phyloP scores from a whole-genome alignment of 1,140 invertebrate genomes.

The Prorops nasuta region DNA sequence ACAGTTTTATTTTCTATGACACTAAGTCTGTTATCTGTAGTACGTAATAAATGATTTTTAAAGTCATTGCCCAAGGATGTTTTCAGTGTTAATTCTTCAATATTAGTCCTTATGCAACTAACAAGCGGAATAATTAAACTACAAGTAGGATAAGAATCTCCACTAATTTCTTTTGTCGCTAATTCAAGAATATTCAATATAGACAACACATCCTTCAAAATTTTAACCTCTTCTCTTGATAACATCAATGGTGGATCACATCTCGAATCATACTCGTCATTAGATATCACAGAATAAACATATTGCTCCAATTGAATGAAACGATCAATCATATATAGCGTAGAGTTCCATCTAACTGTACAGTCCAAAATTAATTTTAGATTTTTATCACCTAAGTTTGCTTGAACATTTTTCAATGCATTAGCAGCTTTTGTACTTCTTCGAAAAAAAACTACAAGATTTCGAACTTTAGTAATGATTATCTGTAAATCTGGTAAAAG shows the following conservation, averaged over 20 bases:
- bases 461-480: constrained; percentile 15
- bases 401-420: constrained; percentile 18
- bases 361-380: constrained; percentile 33
- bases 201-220: constrained; percentile 31
- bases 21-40: constrained; percentile 28
- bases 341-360: constrained; percentile 41
- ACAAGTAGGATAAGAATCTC: constrained; percentile 44
- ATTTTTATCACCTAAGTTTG: neutral
- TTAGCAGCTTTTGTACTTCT: constrained; percentile 11
- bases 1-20: constrained; percentile 26
- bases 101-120: constrained; percentile 13
- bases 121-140: constrained; percentile 49
- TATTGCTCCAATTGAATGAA: constrained; percentile 28
- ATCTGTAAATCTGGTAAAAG: neutral
- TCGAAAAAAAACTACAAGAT: constrained; percentile 16
- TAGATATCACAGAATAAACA: constrained; percentile 36
- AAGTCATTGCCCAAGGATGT: constrained; percentile 23
- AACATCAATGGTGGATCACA: constrained; percentile 35
- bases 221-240: constrained; percentile 30
- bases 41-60: constrained; percentile 1
- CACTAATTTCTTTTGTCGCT: constrained; percentile 47
- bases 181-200: constrained; percentile 41
- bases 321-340: constrained; percentile 35
- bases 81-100: constrained; percentile 25
- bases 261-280: constrained; percentile 32